A percentile compares a stretch with the other conserved stretches of the same genome.
Conservation (phyloP, 2,113 vertebrate genomes). For the Nothobranchius furzeri region DNA sequence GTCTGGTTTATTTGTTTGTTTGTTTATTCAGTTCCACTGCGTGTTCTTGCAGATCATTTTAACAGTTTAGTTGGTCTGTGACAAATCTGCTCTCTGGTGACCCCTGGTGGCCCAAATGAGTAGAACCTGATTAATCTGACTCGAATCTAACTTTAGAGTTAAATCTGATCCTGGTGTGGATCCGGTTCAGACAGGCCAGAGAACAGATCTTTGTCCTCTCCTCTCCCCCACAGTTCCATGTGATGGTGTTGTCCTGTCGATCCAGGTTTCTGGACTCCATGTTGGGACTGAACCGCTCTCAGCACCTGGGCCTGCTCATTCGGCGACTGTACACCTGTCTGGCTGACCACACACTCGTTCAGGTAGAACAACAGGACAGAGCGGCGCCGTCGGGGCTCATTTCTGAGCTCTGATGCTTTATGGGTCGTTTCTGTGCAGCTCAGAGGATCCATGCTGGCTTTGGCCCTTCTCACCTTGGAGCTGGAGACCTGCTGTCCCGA, state of each 20-base stretch:
- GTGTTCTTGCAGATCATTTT: too few species aligned
- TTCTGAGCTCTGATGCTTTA: constrained; percentile 33
- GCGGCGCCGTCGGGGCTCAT: not conserved
- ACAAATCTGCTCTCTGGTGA: not conserved
- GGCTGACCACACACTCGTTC: constrained; percentile 83
- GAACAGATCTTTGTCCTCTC: too few species aligned
- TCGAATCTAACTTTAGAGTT: too few species aligned
- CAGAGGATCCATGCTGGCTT: constrained; percentile 92
- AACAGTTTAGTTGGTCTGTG: not conserved
- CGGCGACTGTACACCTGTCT: constrained; percentile 89
- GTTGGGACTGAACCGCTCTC: constrained; percentile 83
- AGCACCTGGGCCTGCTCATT: constrained; percentile 87
- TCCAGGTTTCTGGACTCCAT: constrained; percentile 81
- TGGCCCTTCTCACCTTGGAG: constrained; percentile 92
- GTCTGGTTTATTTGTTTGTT: too few species aligned
- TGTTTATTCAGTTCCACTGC: too few species aligned
- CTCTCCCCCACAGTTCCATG: constrained; percentile 85
- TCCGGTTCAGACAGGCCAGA: too few species aligned
- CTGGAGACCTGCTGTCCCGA: constrained; percentile 95
- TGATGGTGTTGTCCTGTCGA: constrained; percentile 85
- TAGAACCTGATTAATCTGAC: not conserved
- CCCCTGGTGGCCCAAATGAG: not conserved
- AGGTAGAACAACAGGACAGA: constrained; percentile 37
- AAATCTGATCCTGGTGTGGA: too few species aligned
- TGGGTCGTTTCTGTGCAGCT: constrained; percentile 75